Evolutionary conservation across 2,888 invertebrate species (phyloP).

Genomic region (Limenitis camilla): DNA sequence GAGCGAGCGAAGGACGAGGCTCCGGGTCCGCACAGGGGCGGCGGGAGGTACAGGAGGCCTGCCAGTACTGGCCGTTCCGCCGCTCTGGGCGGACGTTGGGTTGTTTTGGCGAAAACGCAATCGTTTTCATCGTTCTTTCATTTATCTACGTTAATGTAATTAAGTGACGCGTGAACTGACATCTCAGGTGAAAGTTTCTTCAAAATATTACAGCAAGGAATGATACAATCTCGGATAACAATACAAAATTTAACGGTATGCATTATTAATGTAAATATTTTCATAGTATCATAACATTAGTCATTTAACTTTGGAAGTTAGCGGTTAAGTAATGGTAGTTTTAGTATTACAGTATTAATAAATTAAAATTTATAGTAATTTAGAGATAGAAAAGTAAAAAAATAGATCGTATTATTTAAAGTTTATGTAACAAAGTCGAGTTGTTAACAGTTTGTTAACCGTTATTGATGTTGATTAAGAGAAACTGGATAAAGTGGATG

Average conservation of each 20-base stretch:
- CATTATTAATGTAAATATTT: conserved; percentile 23
- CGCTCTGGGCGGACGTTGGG: conserved; percentile 54
- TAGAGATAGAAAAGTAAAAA: too few relatives aligned
- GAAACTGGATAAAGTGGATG: too few relatives aligned
- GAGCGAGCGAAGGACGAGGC: conserved; percentile 45
- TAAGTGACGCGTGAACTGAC: conserved; percentile 62
- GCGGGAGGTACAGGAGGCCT: conserved; percentile 44
- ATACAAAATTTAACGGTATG: conserved; percentile 49
- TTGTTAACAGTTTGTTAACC: not conserved
- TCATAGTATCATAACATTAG: conserved; percentile 8
- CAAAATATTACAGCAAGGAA: conserved; percentile 41
- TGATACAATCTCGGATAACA: conserved; percentile 36
- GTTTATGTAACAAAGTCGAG: too few relatives aligned
- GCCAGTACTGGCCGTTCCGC: conserved; percentile 61
- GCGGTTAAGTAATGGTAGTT: not conserved
- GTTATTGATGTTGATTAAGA: too few relatives aligned
- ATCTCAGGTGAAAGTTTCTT: conserved; percentile 39
- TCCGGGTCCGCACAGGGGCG: conserved; percentile 45
- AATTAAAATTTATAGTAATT: not conserved
- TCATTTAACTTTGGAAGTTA: not conserved
- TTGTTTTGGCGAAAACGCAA: conserved; percentile 29
- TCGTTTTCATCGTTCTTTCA: conserved; percentile 27
- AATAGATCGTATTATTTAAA: too few relatives aligned
- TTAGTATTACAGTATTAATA: not conserved
- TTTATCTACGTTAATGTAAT: conserved; percentile 52